A percentile compares a stretch with the other conserved stretches of the same genome.
Evolutionary conservation across 2,888 invertebrate species (phyloP).

Genomic region (Acrobasis consociella): DNA sequence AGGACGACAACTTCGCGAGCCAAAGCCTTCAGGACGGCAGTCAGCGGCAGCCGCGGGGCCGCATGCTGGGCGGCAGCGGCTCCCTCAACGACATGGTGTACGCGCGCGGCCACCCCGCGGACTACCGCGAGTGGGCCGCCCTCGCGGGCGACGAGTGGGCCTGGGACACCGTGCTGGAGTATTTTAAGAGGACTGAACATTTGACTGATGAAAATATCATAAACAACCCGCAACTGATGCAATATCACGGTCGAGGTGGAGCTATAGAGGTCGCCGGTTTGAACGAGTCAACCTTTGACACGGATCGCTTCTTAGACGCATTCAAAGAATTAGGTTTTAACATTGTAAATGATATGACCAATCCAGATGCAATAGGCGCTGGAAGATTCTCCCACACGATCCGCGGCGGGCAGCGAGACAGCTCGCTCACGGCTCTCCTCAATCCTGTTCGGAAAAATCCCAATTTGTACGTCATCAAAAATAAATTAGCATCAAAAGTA

Average conservation of each 20-base stretch:
- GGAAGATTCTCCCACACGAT: constrained; percentile 69
- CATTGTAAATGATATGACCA: constrained; percentile 66
- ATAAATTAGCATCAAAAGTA: constrained; percentile 55
- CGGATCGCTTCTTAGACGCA: constrained; percentile 51
- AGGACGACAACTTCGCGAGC: constrained; percentile 51
- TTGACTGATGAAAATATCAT: constrained; percentile 61
- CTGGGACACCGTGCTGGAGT: constrained; percentile 60
- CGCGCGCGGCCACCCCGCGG: constrained; percentile 61
- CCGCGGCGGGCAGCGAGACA: constrained; percentile 54
- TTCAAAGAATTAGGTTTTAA: constrained; percentile 59
- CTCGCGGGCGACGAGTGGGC: constrained; percentile 53
- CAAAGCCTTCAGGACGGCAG: constrained; percentile 53
- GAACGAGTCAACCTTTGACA: constrained; percentile 39
- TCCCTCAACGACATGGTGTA: constrained; percentile 72
- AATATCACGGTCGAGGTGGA: constrained; percentile 54
- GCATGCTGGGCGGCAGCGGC: constrained; percentile 66
- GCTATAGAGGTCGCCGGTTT: constrained; percentile 63
- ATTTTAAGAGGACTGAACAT: constrained; percentile 65
- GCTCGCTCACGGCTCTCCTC: constrained; percentile 57
- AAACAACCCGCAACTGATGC: constrained; percentile 49
- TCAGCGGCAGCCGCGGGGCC: constrained; percentile 63
- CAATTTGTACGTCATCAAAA: constrained; percentile 55
- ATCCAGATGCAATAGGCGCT: constrained; percentile 56
- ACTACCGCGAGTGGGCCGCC: constrained; percentile 66
- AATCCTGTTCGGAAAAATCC: constrained; percentile 41